Evolutionary conservation across 23 tunicate species (phyloP).

Genomic region (Ciona savignyi): DNA sequence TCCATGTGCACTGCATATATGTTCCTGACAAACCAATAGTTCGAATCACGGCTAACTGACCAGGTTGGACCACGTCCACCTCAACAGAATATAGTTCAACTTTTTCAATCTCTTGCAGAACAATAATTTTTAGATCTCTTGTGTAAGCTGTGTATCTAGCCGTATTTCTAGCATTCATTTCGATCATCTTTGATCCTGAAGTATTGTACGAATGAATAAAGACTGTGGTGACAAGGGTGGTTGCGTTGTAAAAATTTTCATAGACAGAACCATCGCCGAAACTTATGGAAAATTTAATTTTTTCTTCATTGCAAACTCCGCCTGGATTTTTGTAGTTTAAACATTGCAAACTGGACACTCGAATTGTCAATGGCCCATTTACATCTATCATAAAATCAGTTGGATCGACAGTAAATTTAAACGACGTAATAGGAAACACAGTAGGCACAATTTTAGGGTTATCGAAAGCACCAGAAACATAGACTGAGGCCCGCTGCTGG

Average conservation of each 20-base stretch:
- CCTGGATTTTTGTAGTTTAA: background rate
- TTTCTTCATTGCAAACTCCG: background rate
- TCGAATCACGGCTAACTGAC: background rate
- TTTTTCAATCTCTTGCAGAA: conserved; percentile 1
- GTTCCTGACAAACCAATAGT: conserved; percentile 7
- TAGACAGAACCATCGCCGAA: background rate
- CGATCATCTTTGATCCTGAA: background rate
- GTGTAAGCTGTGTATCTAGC: background rate
- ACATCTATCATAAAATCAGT: background rate
- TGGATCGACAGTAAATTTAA: background rate
- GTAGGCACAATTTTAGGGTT: background rate
- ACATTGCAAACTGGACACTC: background rate
- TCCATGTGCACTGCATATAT: conserved; percentile 15
- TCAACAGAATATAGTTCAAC: conserved; percentile 4
- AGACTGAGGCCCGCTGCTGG: background rate
- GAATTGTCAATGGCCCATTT: background rate
- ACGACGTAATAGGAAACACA: background rate
- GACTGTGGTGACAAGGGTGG: background rate
- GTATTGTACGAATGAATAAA: background rate
- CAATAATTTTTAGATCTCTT: background rate
- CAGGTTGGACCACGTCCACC: background rate
- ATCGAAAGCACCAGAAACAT: background rate
- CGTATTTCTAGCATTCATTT: background rate
- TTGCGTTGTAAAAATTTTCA: background rate
- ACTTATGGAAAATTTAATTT: background rate